Conservation (phyloP, 2,797 vertebrate species). For the Botia kubotai region DNA sequence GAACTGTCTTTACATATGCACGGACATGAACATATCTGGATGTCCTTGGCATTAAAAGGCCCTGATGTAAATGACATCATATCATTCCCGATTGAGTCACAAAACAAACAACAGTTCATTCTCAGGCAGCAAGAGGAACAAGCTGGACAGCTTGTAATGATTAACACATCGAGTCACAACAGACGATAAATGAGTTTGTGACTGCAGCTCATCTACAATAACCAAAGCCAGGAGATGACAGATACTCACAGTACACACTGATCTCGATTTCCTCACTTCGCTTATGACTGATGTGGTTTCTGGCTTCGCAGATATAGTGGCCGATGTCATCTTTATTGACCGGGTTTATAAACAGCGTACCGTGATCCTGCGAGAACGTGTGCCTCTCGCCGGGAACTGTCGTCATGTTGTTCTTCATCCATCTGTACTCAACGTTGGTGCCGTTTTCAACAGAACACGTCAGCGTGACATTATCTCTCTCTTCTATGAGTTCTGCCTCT, state of each 20-base stretch:
- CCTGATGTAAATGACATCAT: background rate
- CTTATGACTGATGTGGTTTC: conserved; percentile 83
- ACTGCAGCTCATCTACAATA: background rate
- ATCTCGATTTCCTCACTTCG: conserved; percentile 80
- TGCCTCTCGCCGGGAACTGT: conserved; percentile 73
- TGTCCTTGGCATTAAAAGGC: background rate
- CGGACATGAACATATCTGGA: too few relatives aligned
- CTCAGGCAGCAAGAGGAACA: conserved; percentile 40
- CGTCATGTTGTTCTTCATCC: conserved; percentile 82
- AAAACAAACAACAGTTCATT: conserved; percentile 70
- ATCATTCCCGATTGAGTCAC: conserved; percentile 40
- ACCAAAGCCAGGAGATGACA: background rate
- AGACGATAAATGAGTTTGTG: background rate
- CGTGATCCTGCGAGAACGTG: conserved; percentile 79
- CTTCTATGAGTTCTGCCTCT: conserved; percentile 82
- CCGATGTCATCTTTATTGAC: conserved; percentile 90
- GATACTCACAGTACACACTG: conserved; percentile 91
- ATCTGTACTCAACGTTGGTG: conserved; percentile 84
- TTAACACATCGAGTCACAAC: conserved; percentile 59
- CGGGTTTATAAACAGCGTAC: conserved; percentile 83
- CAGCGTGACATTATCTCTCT: conserved; percentile 87
- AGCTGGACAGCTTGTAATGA: conserved; percentile 34
- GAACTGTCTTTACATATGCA: too few relatives aligned
- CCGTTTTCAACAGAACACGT: conserved; percentile 83
- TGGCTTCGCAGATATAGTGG: conserved; percentile 85